Evolutionary conservation across 2,113 vertebrate genomes (phyloP).

Genomic region (Phasianus colchicus): DNA sequence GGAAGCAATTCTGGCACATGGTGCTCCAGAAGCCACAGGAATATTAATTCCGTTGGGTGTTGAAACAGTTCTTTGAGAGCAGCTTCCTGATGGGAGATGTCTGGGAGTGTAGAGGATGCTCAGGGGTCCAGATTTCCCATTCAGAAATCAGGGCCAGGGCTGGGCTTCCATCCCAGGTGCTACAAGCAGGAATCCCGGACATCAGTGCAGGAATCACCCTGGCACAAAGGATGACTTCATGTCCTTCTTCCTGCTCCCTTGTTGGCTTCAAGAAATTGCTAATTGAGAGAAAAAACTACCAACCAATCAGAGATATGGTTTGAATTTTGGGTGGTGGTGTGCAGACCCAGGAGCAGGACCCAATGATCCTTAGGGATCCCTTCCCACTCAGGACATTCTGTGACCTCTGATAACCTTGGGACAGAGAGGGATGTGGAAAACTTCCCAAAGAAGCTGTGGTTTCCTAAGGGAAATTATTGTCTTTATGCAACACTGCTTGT

Average conservation of each 20-base stretch:
- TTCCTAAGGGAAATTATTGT: constrained; percentile 39
- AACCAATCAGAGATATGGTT: too few species aligned
- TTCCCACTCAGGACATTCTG: too few species aligned
- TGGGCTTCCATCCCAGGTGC: background rate
- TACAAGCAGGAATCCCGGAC: background rate
- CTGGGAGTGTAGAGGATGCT: rapidly evolving
- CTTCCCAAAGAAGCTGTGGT: background rate
- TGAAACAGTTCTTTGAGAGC: background rate
- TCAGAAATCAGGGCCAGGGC: background rate
- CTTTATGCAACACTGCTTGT: constrained; percentile 25
- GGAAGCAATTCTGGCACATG: background rate
- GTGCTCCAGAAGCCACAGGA: background rate
- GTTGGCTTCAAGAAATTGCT: background rate
- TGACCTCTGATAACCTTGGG: background rate
- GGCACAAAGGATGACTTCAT: background rate
- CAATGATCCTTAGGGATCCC: too few species aligned
- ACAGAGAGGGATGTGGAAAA: background rate
- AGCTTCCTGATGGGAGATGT: rapidly evolving
- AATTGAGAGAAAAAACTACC: background rate
- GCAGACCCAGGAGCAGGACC: too few species aligned
- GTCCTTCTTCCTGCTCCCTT: background rate
- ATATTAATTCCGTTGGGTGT: background rate
- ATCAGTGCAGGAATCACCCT: background rate
- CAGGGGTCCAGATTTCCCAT: background rate
- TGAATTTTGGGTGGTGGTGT: too few species aligned